phyloP scores from a whole-genome alignment of 1,140 invertebrate genomes.

The Drosophila jambulina region DNA sequence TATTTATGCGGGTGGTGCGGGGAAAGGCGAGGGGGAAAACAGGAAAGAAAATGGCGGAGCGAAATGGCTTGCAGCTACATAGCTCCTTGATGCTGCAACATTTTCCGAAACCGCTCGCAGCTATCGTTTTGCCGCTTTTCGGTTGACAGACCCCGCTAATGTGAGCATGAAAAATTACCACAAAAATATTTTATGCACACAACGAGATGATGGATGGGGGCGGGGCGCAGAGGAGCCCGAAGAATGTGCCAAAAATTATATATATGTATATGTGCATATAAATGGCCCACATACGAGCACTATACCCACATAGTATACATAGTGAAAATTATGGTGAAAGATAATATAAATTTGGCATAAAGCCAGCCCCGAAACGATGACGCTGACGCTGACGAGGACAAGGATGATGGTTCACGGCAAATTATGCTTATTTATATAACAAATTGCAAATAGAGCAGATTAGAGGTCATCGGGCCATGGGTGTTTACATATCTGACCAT shows the following conservation, averaged over 20 bases:
- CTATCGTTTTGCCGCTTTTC: constrained; percentile 21
- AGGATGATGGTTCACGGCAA: constrained; percentile 30
- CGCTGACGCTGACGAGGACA: constrained; percentile 7
- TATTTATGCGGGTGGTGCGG: constrained; percentile 31
- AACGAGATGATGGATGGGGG: constrained; percentile 26
- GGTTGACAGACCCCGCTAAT: constrained; percentile 47
- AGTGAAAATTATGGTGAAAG: constrained; percentile 30
- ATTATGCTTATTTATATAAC: constrained; percentile 76
- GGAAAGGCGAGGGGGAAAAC: not conserved
- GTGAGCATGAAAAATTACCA: constrained; percentile 72
- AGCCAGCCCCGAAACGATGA: constrained; percentile 29
- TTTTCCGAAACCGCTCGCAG: constrained; percentile 13
- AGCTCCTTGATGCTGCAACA: constrained; percentile 49
- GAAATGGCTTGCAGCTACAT: constrained; percentile 26
- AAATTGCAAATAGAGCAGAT: constrained; percentile 66
- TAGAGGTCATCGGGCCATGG: constrained; percentile 52
- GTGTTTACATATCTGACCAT: constrained; percentile 28
- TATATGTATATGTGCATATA: constrained; percentile 62
- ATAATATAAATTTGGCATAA: constrained; percentile 31
- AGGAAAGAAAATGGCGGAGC: constrained; percentile 8
- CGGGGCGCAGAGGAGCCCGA: not conserved
- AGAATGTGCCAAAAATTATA: constrained; percentile 53
- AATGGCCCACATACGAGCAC: constrained; percentile 49
- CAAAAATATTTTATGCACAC: constrained; percentile 64
- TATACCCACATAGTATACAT: constrained; percentile 8